Evolutionary conservation across 2,113 vertebrate genomes (phyloP).

Genomic region (Mustelus asterias): DNA sequence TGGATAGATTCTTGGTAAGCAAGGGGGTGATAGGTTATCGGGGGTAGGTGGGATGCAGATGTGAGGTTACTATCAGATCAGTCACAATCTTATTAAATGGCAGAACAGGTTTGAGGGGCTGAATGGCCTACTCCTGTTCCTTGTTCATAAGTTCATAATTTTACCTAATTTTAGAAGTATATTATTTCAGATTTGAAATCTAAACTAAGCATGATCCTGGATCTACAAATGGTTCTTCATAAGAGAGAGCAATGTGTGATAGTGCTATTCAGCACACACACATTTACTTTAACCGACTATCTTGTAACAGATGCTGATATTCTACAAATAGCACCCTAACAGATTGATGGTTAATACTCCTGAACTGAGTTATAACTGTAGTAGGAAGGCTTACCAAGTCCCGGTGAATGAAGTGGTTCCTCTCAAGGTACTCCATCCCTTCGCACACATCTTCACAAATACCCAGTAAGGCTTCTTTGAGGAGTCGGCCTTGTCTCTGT

Average conservation of each 20-base stretch:
- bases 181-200: not conserved
- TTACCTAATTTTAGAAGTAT: no score
- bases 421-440: slow-evolving; percentile 77
- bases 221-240: no score
- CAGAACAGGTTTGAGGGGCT: no score
- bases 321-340: not conserved
- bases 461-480: slow-evolving; percentile 50
- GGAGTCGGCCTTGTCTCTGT: slow-evolving; percentile 46
- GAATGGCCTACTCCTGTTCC: no score
- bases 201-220: not conserved
- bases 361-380: not conserved
- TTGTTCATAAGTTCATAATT: no score
- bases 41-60: no score
- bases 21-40: no score
- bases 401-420: slow-evolving; percentile 66
- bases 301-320: not conserved
- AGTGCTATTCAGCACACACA: not conserved
- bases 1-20: no score
- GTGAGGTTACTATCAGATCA: no score
- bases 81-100: no score
- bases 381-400: slow-evolving; percentile 64
- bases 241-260: not conserved
- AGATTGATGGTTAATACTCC: not conserved
- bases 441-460: slow-evolving; percentile 72
- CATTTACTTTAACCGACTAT: not conserved